These are phyloP conservation scores for Xestoiulus laeticollis DNA, from an alignment of 2,888 invertebrate genomes.

Conservation along the genomic window DNA sequence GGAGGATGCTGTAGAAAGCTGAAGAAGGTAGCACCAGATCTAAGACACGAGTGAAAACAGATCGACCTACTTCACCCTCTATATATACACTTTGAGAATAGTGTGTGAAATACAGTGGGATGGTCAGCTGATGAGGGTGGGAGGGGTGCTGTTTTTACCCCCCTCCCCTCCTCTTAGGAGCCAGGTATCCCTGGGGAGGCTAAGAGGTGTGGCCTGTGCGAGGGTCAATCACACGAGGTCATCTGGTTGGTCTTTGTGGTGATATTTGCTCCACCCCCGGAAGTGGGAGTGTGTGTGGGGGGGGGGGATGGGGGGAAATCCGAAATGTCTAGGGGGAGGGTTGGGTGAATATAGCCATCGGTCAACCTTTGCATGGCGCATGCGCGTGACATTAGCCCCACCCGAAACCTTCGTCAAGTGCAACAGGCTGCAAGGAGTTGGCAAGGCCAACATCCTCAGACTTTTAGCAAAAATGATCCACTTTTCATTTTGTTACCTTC, in stretches of 20 bases:
- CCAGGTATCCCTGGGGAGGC: too few relatives aligned
- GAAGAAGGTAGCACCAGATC: too few relatives aligned
- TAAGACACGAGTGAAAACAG: background rate
- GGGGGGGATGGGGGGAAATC: background rate
- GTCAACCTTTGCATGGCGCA: background rate
- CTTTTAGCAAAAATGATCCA: background rate
- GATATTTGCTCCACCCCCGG: background rate
- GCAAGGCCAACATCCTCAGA: slow-evolving; percentile 32
- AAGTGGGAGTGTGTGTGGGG: background rate
- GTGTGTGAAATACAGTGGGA: background rate
- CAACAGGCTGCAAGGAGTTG: background rate
- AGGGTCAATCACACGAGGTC: slow-evolving; percentile 12
- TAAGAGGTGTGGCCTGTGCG: background rate
- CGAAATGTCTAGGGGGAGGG: background rate
- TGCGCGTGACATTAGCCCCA: background rate
- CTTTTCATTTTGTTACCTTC: slow-evolving; percentile 6
- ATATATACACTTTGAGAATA: background rate
- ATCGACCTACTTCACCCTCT: background rate
- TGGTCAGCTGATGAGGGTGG: background rate
- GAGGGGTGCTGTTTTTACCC: too few relatives aligned
- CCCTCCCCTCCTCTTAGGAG: too few relatives aligned
- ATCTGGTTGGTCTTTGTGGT: background rate
- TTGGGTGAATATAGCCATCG: too few relatives aligned
- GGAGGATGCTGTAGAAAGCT: background rate
- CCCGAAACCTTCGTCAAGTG: background rate